Conservation (phyloP, 1,140 invertebrate species). For the Thalassaphorura encarpata region DNA sequence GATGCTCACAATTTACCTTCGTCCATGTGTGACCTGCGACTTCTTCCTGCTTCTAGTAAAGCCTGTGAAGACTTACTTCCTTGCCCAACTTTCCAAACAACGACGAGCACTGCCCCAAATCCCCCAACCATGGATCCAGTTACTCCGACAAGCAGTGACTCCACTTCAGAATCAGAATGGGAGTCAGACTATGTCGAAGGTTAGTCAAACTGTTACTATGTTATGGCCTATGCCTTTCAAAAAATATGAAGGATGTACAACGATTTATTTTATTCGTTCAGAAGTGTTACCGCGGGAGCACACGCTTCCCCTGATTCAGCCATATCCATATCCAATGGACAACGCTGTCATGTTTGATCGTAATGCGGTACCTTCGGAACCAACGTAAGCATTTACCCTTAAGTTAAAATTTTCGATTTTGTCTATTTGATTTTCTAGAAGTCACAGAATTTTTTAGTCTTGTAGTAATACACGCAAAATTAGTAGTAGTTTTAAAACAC, state of each 20-base stretch:
- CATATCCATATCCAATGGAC: constrained; percentile 49
- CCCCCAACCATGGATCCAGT: background rate
- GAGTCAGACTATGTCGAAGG: background rate
- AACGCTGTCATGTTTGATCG: constrained; percentile 41
- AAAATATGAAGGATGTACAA: background rate
- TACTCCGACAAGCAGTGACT: background rate
- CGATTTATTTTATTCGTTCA: constrained; percentile 5
- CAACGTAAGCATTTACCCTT: constrained; percentile 51
- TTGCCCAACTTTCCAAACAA: constrained; percentile 9
- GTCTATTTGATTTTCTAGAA: too few species aligned
- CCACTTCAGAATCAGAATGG: background rate
- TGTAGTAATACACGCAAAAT: background rate
- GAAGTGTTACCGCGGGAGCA: constrained; percentile 36
- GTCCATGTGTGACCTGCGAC: constrained; percentile 43
- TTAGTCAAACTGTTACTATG: background rate
- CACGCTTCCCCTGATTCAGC: constrained; percentile 55
- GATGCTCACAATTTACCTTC: constrained; percentile 44
- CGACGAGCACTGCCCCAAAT: background rate
- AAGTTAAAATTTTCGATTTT: background rate
- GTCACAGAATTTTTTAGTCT: too few species aligned
- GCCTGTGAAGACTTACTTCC: constrained; percentile 35
- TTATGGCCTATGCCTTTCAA: background rate
- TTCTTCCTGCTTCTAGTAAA: constrained; percentile 36
- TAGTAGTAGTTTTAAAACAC: too few species aligned
- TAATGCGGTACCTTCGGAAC: constrained; percentile 56